Evolutionary conservation across 2,797 vertebrate genomes (phyloP), one percentile per base, ranked within the genome.

Genomic region (Pachyuromys duprasi): DNA sequence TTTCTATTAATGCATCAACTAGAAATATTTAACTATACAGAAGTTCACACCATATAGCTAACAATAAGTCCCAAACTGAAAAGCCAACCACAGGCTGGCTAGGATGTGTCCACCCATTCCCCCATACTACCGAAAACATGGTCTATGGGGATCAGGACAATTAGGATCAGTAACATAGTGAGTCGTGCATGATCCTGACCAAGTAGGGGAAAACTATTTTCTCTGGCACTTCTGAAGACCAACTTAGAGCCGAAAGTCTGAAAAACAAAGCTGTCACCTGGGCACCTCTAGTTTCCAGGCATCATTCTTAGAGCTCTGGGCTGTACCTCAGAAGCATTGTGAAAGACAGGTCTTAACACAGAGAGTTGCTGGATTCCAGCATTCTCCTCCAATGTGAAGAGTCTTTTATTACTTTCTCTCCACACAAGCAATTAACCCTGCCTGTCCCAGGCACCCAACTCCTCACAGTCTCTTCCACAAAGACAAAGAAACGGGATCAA

Each of bases 21-120:
- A 90, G 49, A 72, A 83, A 75, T n/a, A 36, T 39, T 82, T 62
- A 92, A 90, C 79, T 45, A 82, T 14, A 90, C 2, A 33, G 7
- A 93, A 12, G 49, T 24, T 94, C 36, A 67, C 28, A 62, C 89
- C 42, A 0, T 36, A 91, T 82, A 92, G 74, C 86, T 87, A 76
- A 60, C 17, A 69, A 33, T 33, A 86, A 92, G 20, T 86, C 72
- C 31, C 86, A 91, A 96, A 72, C n/a, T 53, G 69, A 95, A 95
- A 75, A 76, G 69, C 76, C 57, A 87, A 80, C 62, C 82, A 33
- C 11, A 33, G 8, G 15, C 24, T 78, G 1, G 20, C 55, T 91
- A 20, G 33, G 75, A 45, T 60, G 15, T 5, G n/a, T 36, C 0
- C 1, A 87, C 0, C 8, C 70, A 63, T 3, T 3, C 4, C 12